Base-by-base conservation (phyloP, 2,113 vertebrate species). In the Clarias batrachus region DNA sequence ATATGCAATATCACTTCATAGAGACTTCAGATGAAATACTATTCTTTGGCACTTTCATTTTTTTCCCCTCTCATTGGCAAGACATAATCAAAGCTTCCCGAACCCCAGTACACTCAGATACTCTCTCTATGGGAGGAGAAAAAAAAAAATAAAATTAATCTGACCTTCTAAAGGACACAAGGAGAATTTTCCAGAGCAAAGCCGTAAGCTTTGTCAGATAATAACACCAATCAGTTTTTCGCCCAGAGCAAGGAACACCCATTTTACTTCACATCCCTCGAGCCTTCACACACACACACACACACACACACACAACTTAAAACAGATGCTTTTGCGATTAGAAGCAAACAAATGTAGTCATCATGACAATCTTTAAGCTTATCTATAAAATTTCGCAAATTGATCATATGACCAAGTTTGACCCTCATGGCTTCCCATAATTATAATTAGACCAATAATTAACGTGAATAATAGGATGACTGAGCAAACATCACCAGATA, bases 31-130 rank as follows among this genome's bases (percentile, higher is more conserved):
- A 85, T 63, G 73, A 84, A 30, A 82, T 73, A 86, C 85, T 89
- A 89, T 90, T 91, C 81, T 88, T 91, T 90, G 60, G n/a, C 70
- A 41, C 17, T 21, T 56, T 52, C 19, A 14, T 78, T 41, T 87
- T 78, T 78, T 60, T 19, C 14, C 70, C 14, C 70, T 33, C 73
- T 68, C 37, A 80, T 41, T 80, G 56, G 83, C 41, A 77, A 86
- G 84, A 86, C 91, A 90, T 94, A 93, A 93, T 94, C 91, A 92
- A 89, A 92, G 92, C 87, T 93, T 90, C 88, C 66, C 85, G 86
- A 90, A 83, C 78, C 57, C 57, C 79, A 10, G 84, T 89, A 87
- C 84, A 87, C 84, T 57, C 71, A 77, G 90, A 90, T 86, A 87
- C 84, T 84, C 87, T 89, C 89, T 92, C 91, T 27, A 68, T 88